These are phyloP conservation scores for Drosophila stalkeri DNA, from an alignment of 2,888 invertebrate species.

Conservation along the genomic window DNA sequence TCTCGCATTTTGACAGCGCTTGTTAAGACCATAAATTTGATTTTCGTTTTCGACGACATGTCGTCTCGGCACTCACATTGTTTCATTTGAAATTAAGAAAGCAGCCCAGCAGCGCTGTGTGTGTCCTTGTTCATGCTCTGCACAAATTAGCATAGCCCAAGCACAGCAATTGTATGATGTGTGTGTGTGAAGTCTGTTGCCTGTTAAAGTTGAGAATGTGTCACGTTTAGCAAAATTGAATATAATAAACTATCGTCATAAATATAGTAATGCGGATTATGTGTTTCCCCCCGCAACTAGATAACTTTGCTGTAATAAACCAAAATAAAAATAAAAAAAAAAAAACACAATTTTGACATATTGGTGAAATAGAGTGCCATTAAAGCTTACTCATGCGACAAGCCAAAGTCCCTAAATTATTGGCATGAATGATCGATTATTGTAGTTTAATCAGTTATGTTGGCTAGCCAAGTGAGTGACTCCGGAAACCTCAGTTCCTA, in stretches of 20 bases:
- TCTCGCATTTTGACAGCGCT: slow-evolving; percentile 79
- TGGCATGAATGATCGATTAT: background rate
- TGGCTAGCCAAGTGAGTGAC: background rate
- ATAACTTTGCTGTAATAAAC: background rate
- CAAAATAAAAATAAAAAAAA: background rate
- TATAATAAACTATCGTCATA: background rate
- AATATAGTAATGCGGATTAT: background rate
- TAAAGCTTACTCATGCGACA: slow-evolving; percentile 21
- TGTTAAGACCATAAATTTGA: slow-evolving; percentile 78
- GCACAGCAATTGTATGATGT: slow-evolving; percentile 1
- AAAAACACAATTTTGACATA: background rate
- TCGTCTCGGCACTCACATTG: slow-evolving; percentile 54
- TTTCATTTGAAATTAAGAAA: slow-evolving; percentile 77
- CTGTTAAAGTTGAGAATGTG: background rate
- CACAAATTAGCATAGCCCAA: slow-evolving; percentile 46
- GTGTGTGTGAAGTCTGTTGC: background rate
- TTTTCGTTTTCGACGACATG: slow-evolving; percentile 66
- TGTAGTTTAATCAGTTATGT: slow-evolving; percentile 2
- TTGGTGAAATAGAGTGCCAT: slow-evolving; percentile 29
- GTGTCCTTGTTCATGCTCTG: slow-evolving; percentile 1
- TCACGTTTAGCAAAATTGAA: background rate
- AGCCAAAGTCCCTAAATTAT: background rate
- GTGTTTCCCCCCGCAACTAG: background rate
- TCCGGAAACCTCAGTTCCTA: background rate
- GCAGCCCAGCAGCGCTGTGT: slow-evolving; percentile 16